phyloP scores from a whole-genome alignment of 2,113 vertebrate genomes.

The Pelmatolapia mariae region DNA sequence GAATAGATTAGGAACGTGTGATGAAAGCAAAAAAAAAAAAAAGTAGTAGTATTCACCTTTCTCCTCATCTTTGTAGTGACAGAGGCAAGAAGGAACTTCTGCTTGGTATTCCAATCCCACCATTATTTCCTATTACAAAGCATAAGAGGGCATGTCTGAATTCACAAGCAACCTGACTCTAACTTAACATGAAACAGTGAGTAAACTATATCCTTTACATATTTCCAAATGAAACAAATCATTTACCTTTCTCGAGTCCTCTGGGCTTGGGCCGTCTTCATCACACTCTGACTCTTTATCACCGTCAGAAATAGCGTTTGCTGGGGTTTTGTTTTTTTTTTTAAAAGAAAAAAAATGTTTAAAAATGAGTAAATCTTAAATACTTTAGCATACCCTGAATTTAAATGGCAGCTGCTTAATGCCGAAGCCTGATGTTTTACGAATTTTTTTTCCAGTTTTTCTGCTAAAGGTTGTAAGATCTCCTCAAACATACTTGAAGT shows the following conservation, averaged over 20 bases:
- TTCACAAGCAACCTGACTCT: background rate
- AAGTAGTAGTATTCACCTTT: constrained; percentile 68
- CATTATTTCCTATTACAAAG: constrained; percentile 90
- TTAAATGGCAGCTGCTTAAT: background rate
- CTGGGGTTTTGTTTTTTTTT: constrained; percentile 51
- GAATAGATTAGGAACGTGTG: background rate
- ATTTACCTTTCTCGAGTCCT: constrained; percentile 90
- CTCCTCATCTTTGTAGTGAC: constrained; percentile 75
- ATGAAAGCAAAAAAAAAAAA: background rate
- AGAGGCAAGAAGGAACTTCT: constrained; percentile 85
- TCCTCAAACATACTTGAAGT: background rate
- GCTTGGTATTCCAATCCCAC: constrained; percentile 94
- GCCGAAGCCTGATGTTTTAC: background rate
- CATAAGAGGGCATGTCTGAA: background rate
- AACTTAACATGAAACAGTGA: background rate
- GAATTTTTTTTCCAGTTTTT: fast-evolving
- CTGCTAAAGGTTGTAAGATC: background rate
- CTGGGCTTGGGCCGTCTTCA: constrained; percentile 84
- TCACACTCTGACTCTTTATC: constrained; percentile 96
- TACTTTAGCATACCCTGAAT: background rate
- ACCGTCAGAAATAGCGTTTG: constrained; percentile 88
- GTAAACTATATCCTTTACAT: background rate
- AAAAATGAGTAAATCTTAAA: background rate
- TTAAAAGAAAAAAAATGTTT: background rate
- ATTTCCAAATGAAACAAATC: background rate